Conservation (phyloP, 2,113 vertebrate species). For the Ariopsis seemanni region DNA sequence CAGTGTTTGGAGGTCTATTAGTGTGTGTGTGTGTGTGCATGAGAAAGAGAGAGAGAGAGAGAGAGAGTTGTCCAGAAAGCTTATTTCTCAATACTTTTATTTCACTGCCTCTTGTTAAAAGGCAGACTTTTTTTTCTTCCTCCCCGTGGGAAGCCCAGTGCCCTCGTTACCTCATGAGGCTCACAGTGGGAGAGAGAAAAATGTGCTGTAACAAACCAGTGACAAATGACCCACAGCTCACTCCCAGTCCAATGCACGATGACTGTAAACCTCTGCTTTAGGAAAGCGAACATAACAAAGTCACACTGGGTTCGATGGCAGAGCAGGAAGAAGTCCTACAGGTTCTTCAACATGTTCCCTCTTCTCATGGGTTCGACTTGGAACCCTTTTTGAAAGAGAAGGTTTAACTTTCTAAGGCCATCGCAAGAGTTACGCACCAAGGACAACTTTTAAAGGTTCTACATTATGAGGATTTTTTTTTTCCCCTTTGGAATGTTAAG, state of each 20-base stretch:
- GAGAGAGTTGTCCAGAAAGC: neutral
- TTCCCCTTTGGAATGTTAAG: neutral
- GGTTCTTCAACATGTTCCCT: neutral
- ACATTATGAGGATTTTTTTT: neutral
- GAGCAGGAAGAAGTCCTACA: neutral
- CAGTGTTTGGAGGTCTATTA: neutral
- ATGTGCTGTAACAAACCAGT: neutral
- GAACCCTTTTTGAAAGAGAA: neutral
- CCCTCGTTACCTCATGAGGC: conserved; percentile 1
- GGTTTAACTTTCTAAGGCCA: neutral
- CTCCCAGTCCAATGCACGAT: neutral
- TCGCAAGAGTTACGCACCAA: neutral
- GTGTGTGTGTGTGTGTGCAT: conserved; percentile 1
- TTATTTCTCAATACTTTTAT: conserved; percentile 9
- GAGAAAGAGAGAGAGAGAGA: neutral
- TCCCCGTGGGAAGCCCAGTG: conserved; percentile 14
- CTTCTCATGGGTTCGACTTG: neutral
- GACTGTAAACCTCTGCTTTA: neutral
- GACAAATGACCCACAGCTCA: neutral
- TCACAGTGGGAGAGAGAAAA: neutral
- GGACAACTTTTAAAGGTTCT: neutral
- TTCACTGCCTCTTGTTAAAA: conserved; percentile 13
- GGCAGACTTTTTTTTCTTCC: neutral
- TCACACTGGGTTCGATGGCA: neutral
- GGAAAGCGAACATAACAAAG: neutral